Evolutionary conservation across 2,888 invertebrate genomes (phyloP).

Genomic region (Xestia c-nigrum): DNA sequence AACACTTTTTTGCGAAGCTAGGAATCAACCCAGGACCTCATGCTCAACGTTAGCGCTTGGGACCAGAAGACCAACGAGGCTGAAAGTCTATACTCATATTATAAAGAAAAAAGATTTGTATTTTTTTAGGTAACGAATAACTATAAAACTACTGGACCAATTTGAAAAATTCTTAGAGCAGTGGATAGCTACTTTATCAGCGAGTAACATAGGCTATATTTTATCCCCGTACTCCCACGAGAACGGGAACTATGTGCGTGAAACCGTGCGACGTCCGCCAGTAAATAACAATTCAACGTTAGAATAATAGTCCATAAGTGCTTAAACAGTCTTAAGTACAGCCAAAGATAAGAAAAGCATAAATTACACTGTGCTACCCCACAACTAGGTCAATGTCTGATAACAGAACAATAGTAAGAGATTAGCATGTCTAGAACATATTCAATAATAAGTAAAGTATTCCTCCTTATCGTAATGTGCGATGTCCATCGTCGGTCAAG

Average conservation of each 20-base stretch:
- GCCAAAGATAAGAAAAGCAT: slow-evolving; percentile 16
- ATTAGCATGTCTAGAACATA: slow-evolving; percentile 24
- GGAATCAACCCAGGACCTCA: neutral
- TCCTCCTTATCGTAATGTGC: slow-evolving; percentile 8
- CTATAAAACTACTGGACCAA: no score
- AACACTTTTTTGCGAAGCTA: neutral
- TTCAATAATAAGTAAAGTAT: slow-evolving; percentile 16
- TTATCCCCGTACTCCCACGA: no score
- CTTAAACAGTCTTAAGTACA: slow-evolving; percentile 1
- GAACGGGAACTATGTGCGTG: no score
- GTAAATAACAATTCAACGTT: neutral
- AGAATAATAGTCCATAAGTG: neutral
- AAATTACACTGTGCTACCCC: slow-evolving; percentile 8
- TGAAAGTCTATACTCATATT: no score
- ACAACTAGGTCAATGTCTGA: slow-evolving; percentile 26
- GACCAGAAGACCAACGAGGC: neutral
- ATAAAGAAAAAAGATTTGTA: no score
- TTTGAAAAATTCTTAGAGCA: no score
- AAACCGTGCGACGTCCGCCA: no score
- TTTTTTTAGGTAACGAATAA: no score
- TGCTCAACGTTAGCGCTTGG: neutral
- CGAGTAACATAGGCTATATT: no score
- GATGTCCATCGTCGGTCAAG: neutral
- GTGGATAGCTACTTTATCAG: no score
- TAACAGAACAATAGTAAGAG: slow-evolving; percentile 31